Evolutionary conservation across 2,888 invertebrate genomes (phyloP).

Genomic region (Alentia gelatinosa): DNA sequence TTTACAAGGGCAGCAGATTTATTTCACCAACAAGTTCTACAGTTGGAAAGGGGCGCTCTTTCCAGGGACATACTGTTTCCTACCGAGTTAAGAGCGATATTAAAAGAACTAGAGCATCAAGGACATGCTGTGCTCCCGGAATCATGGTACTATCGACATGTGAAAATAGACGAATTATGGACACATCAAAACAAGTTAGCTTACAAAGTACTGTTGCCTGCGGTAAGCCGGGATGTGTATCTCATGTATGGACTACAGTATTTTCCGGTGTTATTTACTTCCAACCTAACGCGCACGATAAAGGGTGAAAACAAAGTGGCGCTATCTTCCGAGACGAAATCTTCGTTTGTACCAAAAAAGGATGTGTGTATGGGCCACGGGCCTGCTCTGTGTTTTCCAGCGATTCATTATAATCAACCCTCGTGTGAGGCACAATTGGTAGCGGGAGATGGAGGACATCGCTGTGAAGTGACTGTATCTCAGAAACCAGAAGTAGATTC

Average conservation of each 20-base stretch:
- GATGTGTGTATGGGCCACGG: neutral
- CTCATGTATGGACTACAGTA: neutral
- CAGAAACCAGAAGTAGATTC: neutral
- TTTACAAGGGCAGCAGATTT: neutral
- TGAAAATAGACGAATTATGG: neutral
- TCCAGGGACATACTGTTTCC: neutral
- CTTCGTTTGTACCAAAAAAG: neutral
- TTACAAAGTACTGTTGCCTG: neutral
- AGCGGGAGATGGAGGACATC: neutral
- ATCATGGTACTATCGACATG: neutral
- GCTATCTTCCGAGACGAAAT: neutral
- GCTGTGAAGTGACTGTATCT: neutral
- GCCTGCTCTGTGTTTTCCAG: neutral
- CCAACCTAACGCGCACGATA: neutral
- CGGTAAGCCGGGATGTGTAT: neutral
- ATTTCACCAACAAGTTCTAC: neutral
- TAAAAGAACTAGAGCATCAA: neutral
- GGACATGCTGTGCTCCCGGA: neutral
- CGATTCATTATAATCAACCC: neutral
- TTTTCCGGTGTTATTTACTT: neutral
- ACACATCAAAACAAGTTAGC: neutral
- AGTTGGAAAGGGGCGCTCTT: neutral
- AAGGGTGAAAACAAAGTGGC: neutral
- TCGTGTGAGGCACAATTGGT: neutral
- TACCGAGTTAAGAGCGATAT: neutral